Percentiles rank a stretch among this genome's conserved stretches.
Conservation (phyloP, 2,113 vertebrate genomes). For the Zosterops pallidus region DNA sequence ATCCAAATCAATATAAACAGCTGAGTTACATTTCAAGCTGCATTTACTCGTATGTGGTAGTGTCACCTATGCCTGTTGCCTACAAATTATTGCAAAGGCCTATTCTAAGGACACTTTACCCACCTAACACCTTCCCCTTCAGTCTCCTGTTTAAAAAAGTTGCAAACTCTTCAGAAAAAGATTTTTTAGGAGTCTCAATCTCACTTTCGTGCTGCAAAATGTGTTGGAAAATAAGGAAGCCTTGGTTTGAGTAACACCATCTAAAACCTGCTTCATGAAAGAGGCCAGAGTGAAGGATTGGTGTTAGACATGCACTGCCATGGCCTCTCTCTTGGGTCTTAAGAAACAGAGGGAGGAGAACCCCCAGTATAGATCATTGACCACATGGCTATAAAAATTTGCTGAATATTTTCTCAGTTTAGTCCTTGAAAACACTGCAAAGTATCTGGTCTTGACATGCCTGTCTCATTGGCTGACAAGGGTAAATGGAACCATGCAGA, state of each 20-base stretch:
- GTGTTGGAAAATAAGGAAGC: not conserved
- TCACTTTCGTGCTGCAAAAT: not conserved
- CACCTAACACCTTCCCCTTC: not conserved
- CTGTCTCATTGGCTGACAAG: not conserved
- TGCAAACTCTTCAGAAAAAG: not conserved
- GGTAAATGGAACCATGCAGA: not conserved
- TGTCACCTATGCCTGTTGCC: not conserved
- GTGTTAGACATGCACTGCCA: not conserved
- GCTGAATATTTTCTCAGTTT: not conserved
- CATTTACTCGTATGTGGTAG: not conserved
- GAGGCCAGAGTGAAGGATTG: not conserved
- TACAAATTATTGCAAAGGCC: not conserved
- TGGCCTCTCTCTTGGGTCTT: not conserved
- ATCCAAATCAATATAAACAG: conserved; percentile 49
- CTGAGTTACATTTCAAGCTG: not conserved
- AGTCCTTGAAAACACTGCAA: not conserved
- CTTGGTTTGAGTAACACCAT: not conserved
- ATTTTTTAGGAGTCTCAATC: not conserved
- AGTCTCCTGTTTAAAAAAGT: not conserved
- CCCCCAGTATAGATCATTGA: not conserved
- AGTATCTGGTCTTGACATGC: not conserved
- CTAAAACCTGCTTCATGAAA: not conserved
- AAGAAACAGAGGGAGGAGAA: not conserved
- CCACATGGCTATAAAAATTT: not conserved
- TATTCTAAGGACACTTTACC: not conserved